A percentile compares a stretch with the other conserved stretches of the same genome.
Evolutionary conservation across 2,797 vertebrate genomes (phyloP).

Genomic region (Pteropus rufus): DNA sequence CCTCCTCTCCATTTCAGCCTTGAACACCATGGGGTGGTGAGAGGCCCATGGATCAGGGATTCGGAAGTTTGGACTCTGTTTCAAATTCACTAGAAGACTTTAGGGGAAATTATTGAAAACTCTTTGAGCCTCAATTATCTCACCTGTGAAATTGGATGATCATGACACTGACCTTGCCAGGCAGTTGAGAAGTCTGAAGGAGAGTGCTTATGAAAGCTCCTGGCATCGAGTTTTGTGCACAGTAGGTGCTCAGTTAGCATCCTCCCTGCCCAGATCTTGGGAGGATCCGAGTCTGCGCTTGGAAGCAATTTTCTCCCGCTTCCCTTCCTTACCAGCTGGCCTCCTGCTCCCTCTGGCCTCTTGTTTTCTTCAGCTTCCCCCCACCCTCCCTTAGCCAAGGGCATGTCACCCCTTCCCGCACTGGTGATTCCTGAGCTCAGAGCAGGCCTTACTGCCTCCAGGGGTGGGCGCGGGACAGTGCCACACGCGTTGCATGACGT

Average conservation of each 20-base stretch:
- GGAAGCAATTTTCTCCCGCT: background rate
- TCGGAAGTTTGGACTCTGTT: background rate
- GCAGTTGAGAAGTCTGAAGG: background rate
- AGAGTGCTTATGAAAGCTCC: background rate
- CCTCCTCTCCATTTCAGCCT: background rate
- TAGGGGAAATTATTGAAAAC: background rate
- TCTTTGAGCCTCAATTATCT: background rate
- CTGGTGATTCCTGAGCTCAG: slow-evolving; percentile 27
- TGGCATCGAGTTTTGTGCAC: background rate
- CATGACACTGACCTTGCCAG: background rate
- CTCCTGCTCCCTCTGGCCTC: background rate
- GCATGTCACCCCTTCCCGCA: background rate
- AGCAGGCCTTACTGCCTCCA: slow-evolving; percentile 22
- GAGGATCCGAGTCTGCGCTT: background rate
- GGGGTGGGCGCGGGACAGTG: slow-evolving; percentile 47
- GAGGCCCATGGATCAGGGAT: background rate
- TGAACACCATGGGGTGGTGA: background rate
- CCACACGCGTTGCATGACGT: slow-evolving; percentile 62
- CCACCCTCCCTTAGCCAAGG: background rate
- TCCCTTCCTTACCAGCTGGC: background rate
- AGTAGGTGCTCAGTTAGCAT: background rate
- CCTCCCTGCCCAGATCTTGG: background rate
- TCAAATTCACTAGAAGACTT: background rate
- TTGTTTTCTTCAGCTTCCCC: background rate
- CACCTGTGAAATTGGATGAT: background rate